Percentiles rank a stretch among this genome's conserved stretches.
These are phyloP conservation scores for Peromyscus aztecus DNA, from an alignment of 2,797 vertebrate species.

Conservation along the genomic window DNA sequence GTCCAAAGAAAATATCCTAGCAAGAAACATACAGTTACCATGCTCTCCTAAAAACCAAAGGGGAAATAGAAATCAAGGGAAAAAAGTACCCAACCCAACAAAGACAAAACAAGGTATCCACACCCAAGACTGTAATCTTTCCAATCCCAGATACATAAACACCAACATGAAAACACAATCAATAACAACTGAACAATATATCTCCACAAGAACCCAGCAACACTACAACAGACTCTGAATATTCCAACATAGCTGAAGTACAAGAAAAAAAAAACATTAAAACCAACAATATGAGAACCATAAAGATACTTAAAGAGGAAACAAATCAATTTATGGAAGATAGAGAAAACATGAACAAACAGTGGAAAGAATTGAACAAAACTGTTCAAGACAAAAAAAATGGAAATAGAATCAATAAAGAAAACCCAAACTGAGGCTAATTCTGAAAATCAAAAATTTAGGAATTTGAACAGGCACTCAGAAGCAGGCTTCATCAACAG, in stretches of 20 bases:
- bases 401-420: too few species aligned
- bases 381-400: neutral
- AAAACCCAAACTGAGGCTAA: too few species aligned
- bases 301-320: neutral
- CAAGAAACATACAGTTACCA: neutral
- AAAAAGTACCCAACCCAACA: neutral
- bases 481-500: neutral
- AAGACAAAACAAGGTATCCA: neutral
- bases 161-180: neutral
- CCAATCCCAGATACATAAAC: neutral
- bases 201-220: neutral
- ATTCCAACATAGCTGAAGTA: neutral
- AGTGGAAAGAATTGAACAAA: neutral
- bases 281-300: neutral
- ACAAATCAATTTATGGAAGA: neutral
- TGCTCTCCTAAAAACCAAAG: neutral
- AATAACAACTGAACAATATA: neutral
- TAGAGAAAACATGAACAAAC: neutral
- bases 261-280: neutral
- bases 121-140: neutral
- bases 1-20: neutral
- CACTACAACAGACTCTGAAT: neutral
- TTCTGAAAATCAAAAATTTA: neutral
- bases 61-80: neutral
- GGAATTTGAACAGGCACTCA: neutral